phyloP scores from a whole-genome alignment of 1,140 invertebrate species.

The Leptonema lineaticorne region DNA sequence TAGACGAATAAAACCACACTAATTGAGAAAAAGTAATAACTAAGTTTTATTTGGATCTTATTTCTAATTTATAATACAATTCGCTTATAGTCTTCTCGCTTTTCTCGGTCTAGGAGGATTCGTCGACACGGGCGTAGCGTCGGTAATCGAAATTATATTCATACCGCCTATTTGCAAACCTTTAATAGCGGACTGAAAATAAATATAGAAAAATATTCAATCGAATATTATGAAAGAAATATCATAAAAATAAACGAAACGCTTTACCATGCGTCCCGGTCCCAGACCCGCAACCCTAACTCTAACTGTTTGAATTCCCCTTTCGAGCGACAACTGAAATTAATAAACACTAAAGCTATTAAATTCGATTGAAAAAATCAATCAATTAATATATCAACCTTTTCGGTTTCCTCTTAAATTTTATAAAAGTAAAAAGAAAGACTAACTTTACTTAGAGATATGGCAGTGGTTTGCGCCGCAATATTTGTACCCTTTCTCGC shows the following conservation, averaged over 20 bases:
- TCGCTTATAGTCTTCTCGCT: conserved; percentile 67
- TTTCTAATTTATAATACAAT: too few relatives aligned
- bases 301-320: conserved; percentile 72
- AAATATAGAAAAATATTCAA: conserved; percentile 37
- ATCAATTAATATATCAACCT: too few relatives aligned
- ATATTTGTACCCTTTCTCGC: conserved; percentile 93
- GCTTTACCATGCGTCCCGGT: conserved; percentile 80
- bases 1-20: too few relatives aligned
- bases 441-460: conserved; percentile 70
- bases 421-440: neutral
- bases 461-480: conserved; percentile 90
- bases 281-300: conserved; percentile 80
- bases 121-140: conserved; percentile 80
- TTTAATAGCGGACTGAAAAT: conserved; percentile 82
- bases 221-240: conserved; percentile 25
- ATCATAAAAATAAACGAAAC: neutral
- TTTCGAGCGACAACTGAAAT: conserved; percentile 71
- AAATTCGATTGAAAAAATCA: neutral
- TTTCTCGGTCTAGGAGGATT: conserved; percentile 75
- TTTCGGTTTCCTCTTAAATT: too few relatives aligned
- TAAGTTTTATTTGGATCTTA: too few relatives aligned
- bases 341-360: conserved; percentile 18
- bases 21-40: too few relatives aligned
- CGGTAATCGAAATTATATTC: conserved; percentile 87
- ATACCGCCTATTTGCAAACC: conserved; percentile 87